Base-by-base conservation (phyloP, 2,797 vertebrate species). In the Manis crassicaudata region DNA sequence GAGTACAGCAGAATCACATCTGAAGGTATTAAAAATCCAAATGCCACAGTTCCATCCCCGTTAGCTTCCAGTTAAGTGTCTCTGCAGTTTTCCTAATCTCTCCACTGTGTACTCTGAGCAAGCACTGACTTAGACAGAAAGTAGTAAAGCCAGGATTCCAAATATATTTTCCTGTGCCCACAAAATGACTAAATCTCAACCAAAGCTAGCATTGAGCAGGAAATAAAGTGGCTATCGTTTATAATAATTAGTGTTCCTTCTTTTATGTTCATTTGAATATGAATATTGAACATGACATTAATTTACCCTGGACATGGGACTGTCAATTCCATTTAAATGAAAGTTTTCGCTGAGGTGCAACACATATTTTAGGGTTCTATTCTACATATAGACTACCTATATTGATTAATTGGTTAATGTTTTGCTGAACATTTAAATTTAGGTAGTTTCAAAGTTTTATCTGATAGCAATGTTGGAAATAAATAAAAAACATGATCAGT, bases 341-440 rank as follows among this genome's bases (percentile, higher is more conserved):
- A 79, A 82, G 12, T 46, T 54, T 67, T 60, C 60, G 54, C 62
- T 62, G 25, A 58, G 11, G 29, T 89, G 27, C 37, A n/a, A 27
- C 14, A 56, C 25, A 63, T 60, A 37, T n/a, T 92, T 46, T 54
- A 94, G 58, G 76, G 56, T 58, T 92, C 2, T 29, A 5, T 50
- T 93, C 54, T 68, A 43, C 13, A 77, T 25, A 93, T 56, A 76
- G 12, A 56, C 3, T 35, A 67, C 20, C 17, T 77, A 13, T 27
- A 29, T n/a, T 56, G 85, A 68, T 89, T 93, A 81, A 79, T 90
- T 46, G 9, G 12, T 82, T 95, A 68, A 10, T 79, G 18, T 29
- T 87, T 86, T 72, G 35, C 65, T 94, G 43, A 43, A 52, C 10
- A 67, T 76, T 96, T 91, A 94, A 52, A 95, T 95, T 89, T 93